Conservation (phyloP, 2,113 vertebrate species). For the Amblyopsis rosae region DNA sequence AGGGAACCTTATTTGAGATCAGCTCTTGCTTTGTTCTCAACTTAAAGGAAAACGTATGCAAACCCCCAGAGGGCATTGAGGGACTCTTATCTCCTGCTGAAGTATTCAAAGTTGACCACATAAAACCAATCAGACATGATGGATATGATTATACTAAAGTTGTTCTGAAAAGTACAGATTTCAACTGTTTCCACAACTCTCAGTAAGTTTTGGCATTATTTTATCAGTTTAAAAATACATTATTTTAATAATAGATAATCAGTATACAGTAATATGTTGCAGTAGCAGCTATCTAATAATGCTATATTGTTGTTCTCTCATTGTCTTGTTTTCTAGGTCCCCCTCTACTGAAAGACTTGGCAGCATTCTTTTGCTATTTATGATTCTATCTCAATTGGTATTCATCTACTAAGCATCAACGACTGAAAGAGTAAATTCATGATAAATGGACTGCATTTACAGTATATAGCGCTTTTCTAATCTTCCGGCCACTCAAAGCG, state of each 20-base stretch:
- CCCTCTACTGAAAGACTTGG: constrained; percentile 18
- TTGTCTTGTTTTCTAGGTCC: constrained; percentile 32
- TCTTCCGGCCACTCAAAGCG: too few species aligned
- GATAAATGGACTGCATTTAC: too few species aligned
- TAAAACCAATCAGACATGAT: rapidly evolving
- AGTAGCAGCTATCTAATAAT: not conserved
- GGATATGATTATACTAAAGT: rapidly evolving
- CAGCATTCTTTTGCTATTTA: constrained; percentile 24
- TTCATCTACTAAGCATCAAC: not conserved
- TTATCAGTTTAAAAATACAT: not conserved
- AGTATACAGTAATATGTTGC: not conserved
- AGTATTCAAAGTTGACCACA: constrained; percentile 56
- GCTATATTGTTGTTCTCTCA: not conserved
- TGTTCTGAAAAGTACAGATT: constrained; percentile 28
- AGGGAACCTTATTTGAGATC: constrained; percentile 41
- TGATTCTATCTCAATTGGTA: constrained; percentile 17
- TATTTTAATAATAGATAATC: not conserved
- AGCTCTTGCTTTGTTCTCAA: constrained; percentile 59
- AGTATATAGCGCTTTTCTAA: too few species aligned
- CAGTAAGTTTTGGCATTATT: constrained; percentile 51
- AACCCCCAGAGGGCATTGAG: rapidly evolving
- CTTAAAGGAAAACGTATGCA: constrained; percentile 31
- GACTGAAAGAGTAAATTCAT: not conserved
- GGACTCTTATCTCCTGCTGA: constrained; percentile 68
- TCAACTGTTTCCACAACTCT: constrained; percentile 46